phyloP scores from a whole-genome alignment of 2,113 vertebrate species.

The Microtus ochrogaster region DNA sequence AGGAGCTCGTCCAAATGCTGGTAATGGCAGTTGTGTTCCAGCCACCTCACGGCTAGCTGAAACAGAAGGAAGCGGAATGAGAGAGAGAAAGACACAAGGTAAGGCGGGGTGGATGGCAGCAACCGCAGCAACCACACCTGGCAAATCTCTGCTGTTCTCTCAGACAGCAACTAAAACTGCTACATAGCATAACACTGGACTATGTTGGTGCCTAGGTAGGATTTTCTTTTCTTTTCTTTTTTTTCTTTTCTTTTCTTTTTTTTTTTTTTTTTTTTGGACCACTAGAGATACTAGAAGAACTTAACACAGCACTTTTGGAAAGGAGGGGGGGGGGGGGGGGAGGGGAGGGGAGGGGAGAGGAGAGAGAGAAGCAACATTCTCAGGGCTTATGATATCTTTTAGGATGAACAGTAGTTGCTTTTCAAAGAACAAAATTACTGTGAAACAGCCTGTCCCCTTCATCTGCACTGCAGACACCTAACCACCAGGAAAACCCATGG shows the following conservation, averaged over 20 bases:
- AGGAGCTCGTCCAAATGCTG: conserved; percentile 95
- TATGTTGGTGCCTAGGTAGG: not conserved
- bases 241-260: no score
- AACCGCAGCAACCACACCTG: not conserved
- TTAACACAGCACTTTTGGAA: not conserved
- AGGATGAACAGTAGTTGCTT: not conserved
- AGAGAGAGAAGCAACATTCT: no score
- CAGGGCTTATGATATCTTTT: not conserved
- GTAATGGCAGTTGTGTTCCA: conserved; percentile 95
- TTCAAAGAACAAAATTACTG: conserved; percentile 15
- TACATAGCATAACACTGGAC: not conserved
- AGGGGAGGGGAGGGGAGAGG: no score
- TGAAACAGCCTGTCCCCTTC: not conserved
- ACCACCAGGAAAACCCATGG: conserved; percentile 16
- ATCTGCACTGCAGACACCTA: not conserved
- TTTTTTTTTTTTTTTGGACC: no score
- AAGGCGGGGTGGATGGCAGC: not conserved
- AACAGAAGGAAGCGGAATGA: conserved; percentile 65
- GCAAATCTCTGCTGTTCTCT: not conserved
- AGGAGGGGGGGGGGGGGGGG: no score
- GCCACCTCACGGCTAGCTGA: conserved; percentile 95
- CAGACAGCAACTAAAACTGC: not conserved
- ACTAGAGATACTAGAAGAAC: not conserved
- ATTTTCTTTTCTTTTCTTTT: no score
- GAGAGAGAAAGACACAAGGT: conserved; percentile 4